Base-by-base conservation (phyloP, 2,888 invertebrate species). In the Lasioglossum figueresi region DNA sequence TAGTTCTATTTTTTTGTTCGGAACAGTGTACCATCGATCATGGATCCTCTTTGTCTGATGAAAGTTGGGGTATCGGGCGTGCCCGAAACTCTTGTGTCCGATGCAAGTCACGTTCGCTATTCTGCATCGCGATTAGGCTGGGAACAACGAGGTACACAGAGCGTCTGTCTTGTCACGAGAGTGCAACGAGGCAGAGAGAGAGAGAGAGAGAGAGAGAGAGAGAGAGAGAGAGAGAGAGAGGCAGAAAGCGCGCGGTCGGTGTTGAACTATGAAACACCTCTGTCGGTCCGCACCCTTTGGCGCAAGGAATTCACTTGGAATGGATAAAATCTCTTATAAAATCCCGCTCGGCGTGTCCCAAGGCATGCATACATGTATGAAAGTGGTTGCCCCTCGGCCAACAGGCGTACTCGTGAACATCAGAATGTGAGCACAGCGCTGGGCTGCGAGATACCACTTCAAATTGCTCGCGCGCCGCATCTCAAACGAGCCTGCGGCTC, bases 351-450 rank as follows among this genome's bases (percentile, higher is more conserved):
- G 27, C 77, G 79, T 79, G 73, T 72, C 52, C 70, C 76, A 76
- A 52, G 76, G 52, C 84, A 85, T 82, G 85, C 79, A 85, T 82
- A 82, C 85, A 82, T 85, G 82, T 82, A 85, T 82, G 82, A 85
- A 79, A 82, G 76, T 45, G 78, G 81, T 68, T 63, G 75, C 72
- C 66, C 52, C 74, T 52, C 72, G 45, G 45, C 63, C 71, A 63
- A 68, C 45, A 63, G 37, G 56, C 72, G 79, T 48, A 68, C 76
- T 40, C 80, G 73, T 19, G 81, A 79, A 80, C 78, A 78, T 78
- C 84, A 73, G 84, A 80, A 80, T 84, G 75, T 73, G 81, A 81
- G 70, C 73, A 31, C 43, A 37, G 76, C n/a, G 45, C 70, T 45
- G 40, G 37, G 74, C 73, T 73, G 72, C 40, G 76, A 63, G 79